A percentile compares a stretch with the other conserved stretches of the same genome.
Evolutionary conservation across 2,888 invertebrate genomes (phyloP).

Genomic region (Melikaiella ostensackeni): DNA sequence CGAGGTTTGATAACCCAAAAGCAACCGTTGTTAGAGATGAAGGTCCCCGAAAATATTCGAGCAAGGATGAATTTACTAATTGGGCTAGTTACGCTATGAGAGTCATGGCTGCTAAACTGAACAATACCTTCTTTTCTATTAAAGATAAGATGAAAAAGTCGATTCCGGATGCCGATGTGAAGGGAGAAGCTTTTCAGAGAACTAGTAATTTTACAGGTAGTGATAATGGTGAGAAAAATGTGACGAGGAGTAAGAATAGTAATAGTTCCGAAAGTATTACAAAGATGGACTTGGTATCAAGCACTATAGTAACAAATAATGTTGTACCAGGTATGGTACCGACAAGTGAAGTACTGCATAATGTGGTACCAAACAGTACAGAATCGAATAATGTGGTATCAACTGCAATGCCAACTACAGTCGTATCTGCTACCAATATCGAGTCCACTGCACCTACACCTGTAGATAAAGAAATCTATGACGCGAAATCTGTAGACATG

Average conservation of each 20-base stretch:
- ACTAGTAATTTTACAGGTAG: background rate
- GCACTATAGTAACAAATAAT: background rate
- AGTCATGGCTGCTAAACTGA: slow-evolving; percentile 71
- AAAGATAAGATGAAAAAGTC: slow-evolving; percentile 31
- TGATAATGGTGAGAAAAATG: background rate
- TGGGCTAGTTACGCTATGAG: slow-evolving; percentile 72
- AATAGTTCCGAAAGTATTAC: background rate
- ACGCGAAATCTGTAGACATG: background rate
- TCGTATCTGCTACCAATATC: background rate
- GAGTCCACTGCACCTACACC: background rate
- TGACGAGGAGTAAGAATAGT: background rate
- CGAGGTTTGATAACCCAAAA: slow-evolving; percentile 65
- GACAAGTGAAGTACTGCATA: background rate
- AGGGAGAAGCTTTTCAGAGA: slow-evolving; percentile 4
- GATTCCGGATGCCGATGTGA: background rate
- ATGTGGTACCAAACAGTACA: background rate
- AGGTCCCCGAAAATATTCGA: slow-evolving; percentile 64
- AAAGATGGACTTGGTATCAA: background rate
- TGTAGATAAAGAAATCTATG: background rate
- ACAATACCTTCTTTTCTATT: slow-evolving; percentile 64
- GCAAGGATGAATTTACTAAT: slow-evolving; percentile 67
- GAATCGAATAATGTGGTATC: background rate
- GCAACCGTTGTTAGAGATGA: slow-evolving; percentile 62
- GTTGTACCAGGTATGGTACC: background rate
- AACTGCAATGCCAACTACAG: background rate